Conservation (phyloP, 2,888 invertebrate species). For the Agrilus cyanescens region DNA sequence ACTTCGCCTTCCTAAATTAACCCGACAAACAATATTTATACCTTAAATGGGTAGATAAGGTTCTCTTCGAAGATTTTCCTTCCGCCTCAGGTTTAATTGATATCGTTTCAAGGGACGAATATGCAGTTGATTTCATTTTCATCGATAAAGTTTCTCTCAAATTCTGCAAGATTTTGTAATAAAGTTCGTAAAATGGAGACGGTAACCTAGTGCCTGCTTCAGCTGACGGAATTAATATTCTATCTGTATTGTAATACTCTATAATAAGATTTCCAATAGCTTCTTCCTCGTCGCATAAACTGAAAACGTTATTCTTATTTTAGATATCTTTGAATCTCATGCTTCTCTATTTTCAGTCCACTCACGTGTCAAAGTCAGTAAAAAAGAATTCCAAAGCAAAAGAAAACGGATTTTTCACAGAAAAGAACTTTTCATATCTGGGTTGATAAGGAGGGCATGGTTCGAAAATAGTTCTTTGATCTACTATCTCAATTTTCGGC, state of each 20-base stretch:
- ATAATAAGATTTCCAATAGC: constrained; percentile 25
- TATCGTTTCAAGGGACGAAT: no score
- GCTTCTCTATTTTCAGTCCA: not conserved
- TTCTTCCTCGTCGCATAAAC: constrained; percentile 29
- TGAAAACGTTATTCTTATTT: constrained; percentile 17
- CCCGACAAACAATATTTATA: no score
- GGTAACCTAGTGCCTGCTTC: constrained; percentile 29
- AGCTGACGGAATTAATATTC: constrained; percentile 32
- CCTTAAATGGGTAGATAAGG: no score
- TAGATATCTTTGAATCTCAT: not conserved
- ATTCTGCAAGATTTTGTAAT: constrained; percentile 22
- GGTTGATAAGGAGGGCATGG: constrained; percentile 51
- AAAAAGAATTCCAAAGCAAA: constrained; percentile 59
- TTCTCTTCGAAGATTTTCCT: no score
- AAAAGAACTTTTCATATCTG: constrained; percentile 45
- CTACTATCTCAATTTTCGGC: constrained; percentile 40
- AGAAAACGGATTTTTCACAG: constrained; percentile 49
- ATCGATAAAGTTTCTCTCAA: constrained; percentile 9
- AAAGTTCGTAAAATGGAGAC: constrained; percentile 23
- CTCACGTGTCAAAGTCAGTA: constrained; percentile 53
- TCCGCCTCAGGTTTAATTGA: no score
- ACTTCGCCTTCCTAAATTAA: no score
- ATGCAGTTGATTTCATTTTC: no score
- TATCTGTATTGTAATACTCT: constrained; percentile 30
- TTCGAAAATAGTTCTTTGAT: constrained; percentile 43